Evolutionary conservation across 1,140 invertebrate species (phyloP).

Genomic region (Orchesella cincta): DNA sequence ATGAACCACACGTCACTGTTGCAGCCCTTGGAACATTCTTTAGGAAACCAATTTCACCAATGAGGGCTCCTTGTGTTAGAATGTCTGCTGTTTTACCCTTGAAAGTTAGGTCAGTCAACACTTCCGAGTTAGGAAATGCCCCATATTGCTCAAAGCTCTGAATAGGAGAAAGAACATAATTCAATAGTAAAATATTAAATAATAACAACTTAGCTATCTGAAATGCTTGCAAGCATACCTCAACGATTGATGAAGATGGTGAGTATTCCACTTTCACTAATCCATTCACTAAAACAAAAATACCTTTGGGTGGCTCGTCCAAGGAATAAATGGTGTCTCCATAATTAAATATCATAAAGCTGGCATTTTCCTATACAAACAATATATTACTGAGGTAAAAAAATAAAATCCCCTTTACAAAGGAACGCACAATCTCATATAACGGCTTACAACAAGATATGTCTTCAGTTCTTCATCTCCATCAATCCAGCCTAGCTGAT

Average conservation of each 20-base stretch:
- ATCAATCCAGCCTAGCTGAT: constrained; percentile 18
- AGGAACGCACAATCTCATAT: neutral
- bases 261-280: constrained; percentile 53
- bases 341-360: neutral
- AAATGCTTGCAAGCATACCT: no score
- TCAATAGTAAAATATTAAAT: neutral
- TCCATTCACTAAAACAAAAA: constrained; percentile 57
- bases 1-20: constrained; percentile 56
- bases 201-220: neutral
- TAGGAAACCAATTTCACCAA: constrained; percentile 57
- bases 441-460: neutral
- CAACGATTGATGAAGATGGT: neutral
- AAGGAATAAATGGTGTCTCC: constrained; percentile 51
- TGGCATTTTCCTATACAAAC: neutral
- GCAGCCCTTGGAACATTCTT: constrained; percentile 54
- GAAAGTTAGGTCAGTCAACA: constrained; percentile 28
- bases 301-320: constrained; percentile 51
- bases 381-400: no score
- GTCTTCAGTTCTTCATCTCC: neutral
- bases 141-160: constrained; percentile 36
- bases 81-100: constrained; percentile 53
- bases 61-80: constrained; percentile 55
- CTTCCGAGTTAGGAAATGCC: constrained; percentile 36
- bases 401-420: neutral
- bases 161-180: neutral